phyloP scores from a whole-genome alignment of 30 jellyfish, hydroid and myxozoan genomes.

The Mastigias papua region DNA sequence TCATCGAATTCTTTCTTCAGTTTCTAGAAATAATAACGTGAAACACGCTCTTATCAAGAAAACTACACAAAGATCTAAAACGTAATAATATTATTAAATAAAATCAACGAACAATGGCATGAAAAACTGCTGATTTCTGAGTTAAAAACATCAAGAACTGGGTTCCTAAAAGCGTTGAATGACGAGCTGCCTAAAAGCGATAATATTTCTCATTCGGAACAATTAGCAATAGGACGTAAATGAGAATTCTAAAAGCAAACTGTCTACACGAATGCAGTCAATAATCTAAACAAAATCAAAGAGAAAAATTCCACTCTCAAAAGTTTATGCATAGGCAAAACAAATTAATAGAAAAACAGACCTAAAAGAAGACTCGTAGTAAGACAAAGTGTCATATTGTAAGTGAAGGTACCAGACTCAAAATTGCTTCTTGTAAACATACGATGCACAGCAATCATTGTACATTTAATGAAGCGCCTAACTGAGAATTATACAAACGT shows the following conservation, averaged over 20 bases:
- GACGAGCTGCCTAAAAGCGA: neutral
- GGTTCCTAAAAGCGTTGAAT: too few species aligned
- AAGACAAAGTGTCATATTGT: neutral
- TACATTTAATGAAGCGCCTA: too few species aligned
- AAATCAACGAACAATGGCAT: neutral
- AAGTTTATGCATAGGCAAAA: neutral
- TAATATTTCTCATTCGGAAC: too few species aligned
- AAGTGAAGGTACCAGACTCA: neutral
- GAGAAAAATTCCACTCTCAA: neutral
- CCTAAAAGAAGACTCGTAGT: neutral
- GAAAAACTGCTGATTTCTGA: neutral
- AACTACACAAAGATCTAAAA: too few species aligned
- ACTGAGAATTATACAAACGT: too few species aligned
- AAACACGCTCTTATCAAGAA: too few species aligned
- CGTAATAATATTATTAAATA: too few species aligned
- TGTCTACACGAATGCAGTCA: too few species aligned
- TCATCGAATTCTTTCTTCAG: slow-evolving; percentile 76
- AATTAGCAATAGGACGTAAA: too few species aligned
- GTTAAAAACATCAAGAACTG: too few species aligned
- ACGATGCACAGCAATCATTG: neutral
- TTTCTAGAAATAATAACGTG: slow-evolving; percentile 74
- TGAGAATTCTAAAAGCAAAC: neutral
- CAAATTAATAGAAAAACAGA: neutral
- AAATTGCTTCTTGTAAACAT: neutral
- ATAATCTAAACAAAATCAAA: neutral